These are phyloP conservation scores for Euwallacea fornicatus DNA, from an alignment of 1,140 invertebrate species.

Conservation along the genomic window DNA sequence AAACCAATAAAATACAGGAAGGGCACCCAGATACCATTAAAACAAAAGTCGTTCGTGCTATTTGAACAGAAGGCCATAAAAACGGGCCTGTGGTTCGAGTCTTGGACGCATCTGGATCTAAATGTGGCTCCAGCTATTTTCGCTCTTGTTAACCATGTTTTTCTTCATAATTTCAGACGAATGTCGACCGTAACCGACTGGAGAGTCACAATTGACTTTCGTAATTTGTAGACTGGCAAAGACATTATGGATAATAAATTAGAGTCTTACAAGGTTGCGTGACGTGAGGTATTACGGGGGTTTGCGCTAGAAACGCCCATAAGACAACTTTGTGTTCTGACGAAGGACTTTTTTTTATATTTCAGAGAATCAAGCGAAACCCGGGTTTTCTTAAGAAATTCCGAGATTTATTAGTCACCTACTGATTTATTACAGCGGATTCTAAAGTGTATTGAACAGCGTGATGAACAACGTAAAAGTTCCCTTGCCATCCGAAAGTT, in stretches of 20 bases:
- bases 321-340: too few species aligned
- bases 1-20: conserved; percentile 24
- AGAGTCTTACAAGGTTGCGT: conserved; percentile 1
- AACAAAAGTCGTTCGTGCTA: conserved; percentile 15
- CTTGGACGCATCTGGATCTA: conserved; percentile 28
- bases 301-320: too few species aligned
- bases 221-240: conserved; percentile 20
- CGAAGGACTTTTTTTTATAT: too few species aligned
- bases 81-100: conserved; percentile 14
- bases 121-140: conserved; percentile 28
- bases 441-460: too few species aligned
- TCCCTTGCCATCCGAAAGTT: too few species aligned
- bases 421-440: too few species aligned
- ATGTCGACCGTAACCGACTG: conserved; percentile 22
- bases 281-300: background rate
- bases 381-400: too few species aligned
- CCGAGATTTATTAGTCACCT: too few species aligned
- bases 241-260: conserved; percentile 20
- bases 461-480: too few species aligned
- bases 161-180: conserved; percentile 32
- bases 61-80: conserved; percentile 32
- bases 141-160: conserved; percentile 24
- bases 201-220: conserved; percentile 17
- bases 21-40: conserved; percentile 9
- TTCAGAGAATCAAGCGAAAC: too few species aligned